Percentiles rank a stretch among this genome's conserved stretches.
These are phyloP conservation scores for Dryobotodes eremita DNA, from an alignment of 2,888 invertebrate genomes.

Conservation along the genomic window DNA sequence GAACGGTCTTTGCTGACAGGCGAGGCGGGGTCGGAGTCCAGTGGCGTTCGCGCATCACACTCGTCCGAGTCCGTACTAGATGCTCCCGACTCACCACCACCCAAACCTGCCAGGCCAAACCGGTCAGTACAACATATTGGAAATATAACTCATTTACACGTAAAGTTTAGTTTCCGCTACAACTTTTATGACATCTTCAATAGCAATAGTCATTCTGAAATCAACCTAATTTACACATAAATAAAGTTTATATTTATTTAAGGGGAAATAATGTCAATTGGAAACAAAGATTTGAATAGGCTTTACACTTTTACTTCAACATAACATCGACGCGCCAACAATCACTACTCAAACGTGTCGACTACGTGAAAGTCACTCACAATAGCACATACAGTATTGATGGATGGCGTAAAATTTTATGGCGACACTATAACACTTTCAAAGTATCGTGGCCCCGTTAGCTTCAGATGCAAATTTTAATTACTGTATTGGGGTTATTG, in stretches of 20 bases:
- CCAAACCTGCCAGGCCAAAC: conserved; percentile 97
- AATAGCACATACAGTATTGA: conserved; percentile 59
- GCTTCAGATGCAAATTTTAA: conserved; percentile 21
- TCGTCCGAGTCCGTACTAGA: conserved; percentile 95
- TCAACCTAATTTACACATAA: conserved; percentile 5
- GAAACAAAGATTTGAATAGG: conserved; percentile 30
- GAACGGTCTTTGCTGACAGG: conserved; percentile 93
- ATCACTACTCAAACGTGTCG: conserved; percentile 46
- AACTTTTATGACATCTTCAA: neutral
- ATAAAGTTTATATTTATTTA: conserved; percentile 6
- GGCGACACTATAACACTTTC: conserved; percentile 60
- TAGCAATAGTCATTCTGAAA: conserved; percentile 19
- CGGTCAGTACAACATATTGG: conserved; percentile 86
- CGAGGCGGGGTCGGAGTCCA: conserved; percentile 90
- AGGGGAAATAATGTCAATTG: neutral
- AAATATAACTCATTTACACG: neutral
- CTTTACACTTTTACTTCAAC: conserved; percentile 24
- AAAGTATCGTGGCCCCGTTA: conserved; percentile 48
- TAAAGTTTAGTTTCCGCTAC: conserved; percentile 10
- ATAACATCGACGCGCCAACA: conserved; percentile 30
- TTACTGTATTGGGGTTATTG: conserved; percentile 42
- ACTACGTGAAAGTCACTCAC: conserved; percentile 63
- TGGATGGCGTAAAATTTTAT: conserved; percentile 62
- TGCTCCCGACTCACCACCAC: conserved; percentile 92
- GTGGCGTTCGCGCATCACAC: conserved; percentile 94